Percentiles rank a stretch among this genome's conserved stretches.
Conservation (phyloP, 2,113 vertebrate species). For the Cyrtonyx montezumae region DNA sequence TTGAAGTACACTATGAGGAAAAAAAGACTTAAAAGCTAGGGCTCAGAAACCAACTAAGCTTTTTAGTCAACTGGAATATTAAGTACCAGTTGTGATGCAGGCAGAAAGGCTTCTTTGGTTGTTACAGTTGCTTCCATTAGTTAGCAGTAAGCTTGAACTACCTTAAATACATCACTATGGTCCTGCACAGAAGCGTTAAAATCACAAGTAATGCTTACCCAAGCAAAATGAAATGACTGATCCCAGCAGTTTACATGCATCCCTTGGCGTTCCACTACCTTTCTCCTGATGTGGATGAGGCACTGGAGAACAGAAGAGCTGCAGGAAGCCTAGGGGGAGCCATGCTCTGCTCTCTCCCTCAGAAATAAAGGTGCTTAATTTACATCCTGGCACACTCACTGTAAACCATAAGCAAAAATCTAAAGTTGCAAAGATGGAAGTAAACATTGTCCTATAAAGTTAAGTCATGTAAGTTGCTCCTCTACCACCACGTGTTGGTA, state of each 20-base stretch:
- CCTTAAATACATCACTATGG: not conserved
- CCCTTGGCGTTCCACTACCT: not conserved
- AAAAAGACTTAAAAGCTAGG: not conserved
- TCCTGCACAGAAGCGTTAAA: slow-evolving; percentile 19
- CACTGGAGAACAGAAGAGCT: slow-evolving; percentile 14
- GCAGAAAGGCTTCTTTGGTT: slow-evolving; percentile 72
- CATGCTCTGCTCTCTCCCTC: not conserved
- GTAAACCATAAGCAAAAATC: not conserved
- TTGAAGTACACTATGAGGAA: slow-evolving; percentile 36
- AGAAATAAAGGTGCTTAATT: not conserved
- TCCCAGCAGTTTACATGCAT: not conserved
- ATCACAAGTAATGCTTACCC: not conserved
- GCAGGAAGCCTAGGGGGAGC: not conserved
- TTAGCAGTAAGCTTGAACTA: slow-evolving; percentile 8
- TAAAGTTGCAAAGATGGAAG: not conserved
- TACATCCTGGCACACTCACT: not conserved
- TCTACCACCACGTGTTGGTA: not conserved
- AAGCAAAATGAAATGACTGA: not conserved
- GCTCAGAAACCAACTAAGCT: not conserved
- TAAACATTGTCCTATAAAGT: not conserved
- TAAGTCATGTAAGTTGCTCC: not conserved
- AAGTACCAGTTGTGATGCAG: slow-evolving; percentile 14
- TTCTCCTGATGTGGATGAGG: not conserved
- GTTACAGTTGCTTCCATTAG: slow-evolving; percentile 32
- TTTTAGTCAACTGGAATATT: not conserved